Evolutionary conservation across 2,797 vertebrate genomes (phyloP).

Genomic region (Selene dorsalis): DNA sequence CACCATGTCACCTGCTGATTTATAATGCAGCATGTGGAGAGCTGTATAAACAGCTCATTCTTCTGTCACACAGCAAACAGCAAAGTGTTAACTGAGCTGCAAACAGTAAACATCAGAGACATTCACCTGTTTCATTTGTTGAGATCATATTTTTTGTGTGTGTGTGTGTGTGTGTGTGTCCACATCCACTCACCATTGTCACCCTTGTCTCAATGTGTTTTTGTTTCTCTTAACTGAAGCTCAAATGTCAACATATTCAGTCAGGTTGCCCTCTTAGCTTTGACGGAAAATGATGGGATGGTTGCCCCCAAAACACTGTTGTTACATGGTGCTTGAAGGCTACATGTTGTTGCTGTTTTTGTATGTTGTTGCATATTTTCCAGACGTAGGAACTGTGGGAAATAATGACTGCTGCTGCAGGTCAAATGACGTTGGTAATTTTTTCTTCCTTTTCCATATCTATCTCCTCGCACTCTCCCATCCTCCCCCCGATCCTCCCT

Average conservation of each 20-base stretch:
- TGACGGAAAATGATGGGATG: constrained; percentile 58
- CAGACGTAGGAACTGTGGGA: constrained; percentile 99
- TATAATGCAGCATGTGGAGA: not conserved
- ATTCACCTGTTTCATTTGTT: not conserved
- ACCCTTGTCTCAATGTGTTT: constrained; percentile 53
- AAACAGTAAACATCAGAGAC: not conserved
- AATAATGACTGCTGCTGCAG: constrained; percentile 99
- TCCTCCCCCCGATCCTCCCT: constrained; percentile 52
- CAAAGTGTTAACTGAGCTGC: not conserved
- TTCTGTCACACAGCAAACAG: not conserved
- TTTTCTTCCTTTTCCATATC: constrained; percentile 95
- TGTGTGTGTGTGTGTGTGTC: constrained; percentile 11
- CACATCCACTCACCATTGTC: constrained; percentile 36
- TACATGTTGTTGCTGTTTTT: constrained; percentile 86
- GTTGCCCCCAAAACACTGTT: constrained; percentile 74
- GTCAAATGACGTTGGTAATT: constrained; percentile 99
- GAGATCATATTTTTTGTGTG: constrained; percentile 32
- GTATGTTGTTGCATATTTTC: constrained; percentile 99
- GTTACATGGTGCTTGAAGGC: constrained; percentile 83
- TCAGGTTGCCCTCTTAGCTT: constrained; percentile 43
- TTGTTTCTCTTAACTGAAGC: constrained; percentile 39
- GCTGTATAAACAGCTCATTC: not conserved
- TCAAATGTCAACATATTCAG: constrained; percentile 46
- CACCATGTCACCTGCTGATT: not conserved
- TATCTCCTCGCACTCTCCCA: constrained; percentile 87